A percentile compares a stretch with the other conserved stretches of the same genome.
These are phyloP conservation scores for Drosophila tsacasi DNA, from an alignment of 1,140 invertebrate species.

Conservation along the genomic window DNA sequence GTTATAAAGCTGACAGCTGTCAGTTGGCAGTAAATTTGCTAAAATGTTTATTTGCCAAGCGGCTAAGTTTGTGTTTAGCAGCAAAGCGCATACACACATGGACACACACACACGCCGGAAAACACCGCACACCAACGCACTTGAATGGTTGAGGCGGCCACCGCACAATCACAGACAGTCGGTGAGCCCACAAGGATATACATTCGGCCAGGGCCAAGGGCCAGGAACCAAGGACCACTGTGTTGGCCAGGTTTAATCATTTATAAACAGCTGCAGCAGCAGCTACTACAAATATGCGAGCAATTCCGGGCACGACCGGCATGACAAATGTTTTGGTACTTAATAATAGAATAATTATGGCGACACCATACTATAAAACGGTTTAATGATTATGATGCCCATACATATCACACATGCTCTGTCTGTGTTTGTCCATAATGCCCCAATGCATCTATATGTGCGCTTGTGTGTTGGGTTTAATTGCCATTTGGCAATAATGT, in stretches of 20 bases:
- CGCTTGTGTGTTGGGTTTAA: conserved; percentile 35
- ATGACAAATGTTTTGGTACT: conserved; percentile 83
- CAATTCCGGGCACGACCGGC: conserved; percentile 60
- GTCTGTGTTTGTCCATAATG: conserved; percentile 9
- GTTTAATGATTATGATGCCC: conserved; percentile 76
- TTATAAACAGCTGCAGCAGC: conserved; percentile 71
- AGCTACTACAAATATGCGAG: conserved; percentile 48
- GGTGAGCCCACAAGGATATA: conserved; percentile 52
- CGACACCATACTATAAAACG: conserved; percentile 78
- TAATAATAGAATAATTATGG: conserved; percentile 83
- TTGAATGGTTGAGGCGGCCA: conserved; percentile 51
- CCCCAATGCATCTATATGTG: conserved; percentile 2
- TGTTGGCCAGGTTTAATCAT: conserved; percentile 77
- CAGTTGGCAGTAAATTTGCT: conserved; percentile 84
- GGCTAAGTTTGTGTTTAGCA: conserved; percentile 79
- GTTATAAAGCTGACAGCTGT: conserved; percentile 84
- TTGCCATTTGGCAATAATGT: conserved; percentile 43
- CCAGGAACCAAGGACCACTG: conserved; percentile 20
- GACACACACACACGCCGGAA: conserved; percentile 3
- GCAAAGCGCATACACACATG: conserved; percentile 37
- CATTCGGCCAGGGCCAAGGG: conserved; percentile 26
- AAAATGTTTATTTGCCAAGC: conserved; percentile 84
- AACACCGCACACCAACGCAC: conserved; percentile 43
- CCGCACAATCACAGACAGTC: conserved; percentile 64
- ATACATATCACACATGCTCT: conserved; percentile 11